These are phyloP conservation scores for Xiphophorus birchmanni DNA, from an alignment of 2,797 vertebrate species.

Conservation along the genomic window DNA sequence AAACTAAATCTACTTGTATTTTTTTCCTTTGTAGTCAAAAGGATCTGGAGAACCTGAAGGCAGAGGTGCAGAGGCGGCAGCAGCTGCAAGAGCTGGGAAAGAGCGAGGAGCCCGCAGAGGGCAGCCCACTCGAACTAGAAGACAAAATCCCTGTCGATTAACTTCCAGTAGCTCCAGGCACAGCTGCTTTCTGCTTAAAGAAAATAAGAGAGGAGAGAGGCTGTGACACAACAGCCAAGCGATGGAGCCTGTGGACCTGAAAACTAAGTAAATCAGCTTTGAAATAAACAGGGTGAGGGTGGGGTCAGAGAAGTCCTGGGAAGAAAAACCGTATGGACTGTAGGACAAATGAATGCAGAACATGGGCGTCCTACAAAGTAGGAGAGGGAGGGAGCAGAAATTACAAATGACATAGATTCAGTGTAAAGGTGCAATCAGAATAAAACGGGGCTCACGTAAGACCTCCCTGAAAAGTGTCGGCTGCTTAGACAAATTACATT, in stretches of 20 bases:
- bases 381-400: slow-evolving; percentile 40
- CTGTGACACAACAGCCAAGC: slow-evolving; percentile 70
- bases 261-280: slow-evolving; percentile 73
- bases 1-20: background rate
- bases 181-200: slow-evolving; percentile 61
- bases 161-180: slow-evolving; percentile 40
- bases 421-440: slow-evolving; percentile 66
- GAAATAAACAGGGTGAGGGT: slow-evolving; percentile 63
- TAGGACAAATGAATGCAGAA: slow-evolving; percentile 55
- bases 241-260: slow-evolving; percentile 72
- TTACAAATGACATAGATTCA: slow-evolving; percentile 56
- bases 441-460: slow-evolving; percentile 40
- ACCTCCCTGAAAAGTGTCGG: slow-evolving; percentile 35
- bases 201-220: slow-evolving; percentile 39
- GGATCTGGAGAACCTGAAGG: slow-evolving; percentile 97
- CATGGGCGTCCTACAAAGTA: slow-evolving; percentile 57
- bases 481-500: slow-evolving; percentile 48
- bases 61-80: slow-evolving; percentile 94
- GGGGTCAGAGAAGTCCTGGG: slow-evolving; percentile 56
- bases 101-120: slow-evolving; percentile 75
- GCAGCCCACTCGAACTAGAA: slow-evolving; percentile 76
- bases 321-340: slow-evolving; percentile 52
- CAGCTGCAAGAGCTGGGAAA: slow-evolving; percentile 91
- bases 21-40: slow-evolving; percentile 86
- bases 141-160: slow-evolving; percentile 85